Evolutionary conservation across 1,140 invertebrate species (phyloP), one percentile per base, ranked within the genome.

Genomic region (Drusus annulatus): DNA sequence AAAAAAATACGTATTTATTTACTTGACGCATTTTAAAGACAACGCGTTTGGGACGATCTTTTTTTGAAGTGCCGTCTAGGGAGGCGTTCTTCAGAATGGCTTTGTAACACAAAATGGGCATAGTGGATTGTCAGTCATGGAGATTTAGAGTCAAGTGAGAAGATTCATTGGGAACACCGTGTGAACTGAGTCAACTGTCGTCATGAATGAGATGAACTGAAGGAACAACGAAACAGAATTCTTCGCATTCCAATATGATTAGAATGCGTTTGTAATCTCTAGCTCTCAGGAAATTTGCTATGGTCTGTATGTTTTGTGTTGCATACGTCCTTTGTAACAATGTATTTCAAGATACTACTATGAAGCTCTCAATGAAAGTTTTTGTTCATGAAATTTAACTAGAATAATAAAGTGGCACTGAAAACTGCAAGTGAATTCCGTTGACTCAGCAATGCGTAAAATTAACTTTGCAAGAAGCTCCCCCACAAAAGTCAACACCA

Each of bases 61-160:
- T 13, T 65, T 65, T 65, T 17, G 25, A 28, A 8, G 62, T 10
- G 28, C 65, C 16, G n/a, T 19, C 65, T 5, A 19, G 62, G 56
- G 28, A 65, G 21, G 28, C 62, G 36, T 16, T 63, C 7, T 23
- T 23, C 8, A 45, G 65, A 23, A 36, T 45, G 65, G 51, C 17
- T n/a, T 13, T 45, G 36, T 69, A 36, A 69, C 65, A 69, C 65
- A 50, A 69, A 69, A 69, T 69, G 36, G 65, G 36, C 62, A 28
- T 65, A 51, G 65, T 69, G 31, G 51, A 69, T 69, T 69, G 65
- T 69, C 65, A 45, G 65, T 69, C 65, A 69, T 69, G 65, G 65
- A 69, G 65, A 50, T 69, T 69, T 69, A 4, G 10, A 69, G 36
- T 63, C 19, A 63, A 16, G 23, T 21, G 19, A 28, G 31, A 69